Evolutionary conservation across 2,797 vertebrate species (phyloP), one percentile per base, ranked within the genome.

Genomic region (Leptoclinus maculatus): DNA sequence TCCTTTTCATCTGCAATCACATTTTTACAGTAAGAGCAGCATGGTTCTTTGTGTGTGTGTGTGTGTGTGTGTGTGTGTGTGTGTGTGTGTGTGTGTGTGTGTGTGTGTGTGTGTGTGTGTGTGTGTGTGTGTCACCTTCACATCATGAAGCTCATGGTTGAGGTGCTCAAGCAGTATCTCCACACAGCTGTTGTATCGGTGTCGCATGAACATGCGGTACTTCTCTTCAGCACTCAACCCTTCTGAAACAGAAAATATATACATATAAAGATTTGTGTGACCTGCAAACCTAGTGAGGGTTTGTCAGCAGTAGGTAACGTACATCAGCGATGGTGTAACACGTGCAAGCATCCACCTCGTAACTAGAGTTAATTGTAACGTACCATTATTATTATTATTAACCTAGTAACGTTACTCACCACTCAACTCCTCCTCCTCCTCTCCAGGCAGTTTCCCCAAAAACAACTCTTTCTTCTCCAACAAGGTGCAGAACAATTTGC

Each of bases 171-270:
- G 89, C 58, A 99, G 82, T 36, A 93, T 86, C 58, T 85, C 89
- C 80, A 96, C 91, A 49, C 97, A 97, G 76, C 94, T 96, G 36
- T 90, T 91, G 88, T 99, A 99, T 1, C 97, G 96, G 71, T 99
- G 96, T 47, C 97, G 91, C 95, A 99, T 96, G 94, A 98, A 99
- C 1, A 97, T 89, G 49, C 68, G 92, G 83, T 98, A 99, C 71
- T 97, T 99, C 1, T 96, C 93, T 7, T 95, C 91, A 0, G 96
- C 95, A 49, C 93, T 94, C 60, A 3, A 54, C 1, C 9, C 75
- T 10, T 88, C 97, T 97, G 86, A 0, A 71, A 0, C 49, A 53
- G 2, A 39, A 66, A 38, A 45, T 2, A 71, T 1, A 34, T 5
- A 45, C 4, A 69, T 16, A 2, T 5, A 54, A 23, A 53, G 1